Evolutionary conservation across 2,888 invertebrate genomes (phyloP), one percentile per base, ranked within the genome.

Genomic region (Phlogophora meticulosa): DNA sequence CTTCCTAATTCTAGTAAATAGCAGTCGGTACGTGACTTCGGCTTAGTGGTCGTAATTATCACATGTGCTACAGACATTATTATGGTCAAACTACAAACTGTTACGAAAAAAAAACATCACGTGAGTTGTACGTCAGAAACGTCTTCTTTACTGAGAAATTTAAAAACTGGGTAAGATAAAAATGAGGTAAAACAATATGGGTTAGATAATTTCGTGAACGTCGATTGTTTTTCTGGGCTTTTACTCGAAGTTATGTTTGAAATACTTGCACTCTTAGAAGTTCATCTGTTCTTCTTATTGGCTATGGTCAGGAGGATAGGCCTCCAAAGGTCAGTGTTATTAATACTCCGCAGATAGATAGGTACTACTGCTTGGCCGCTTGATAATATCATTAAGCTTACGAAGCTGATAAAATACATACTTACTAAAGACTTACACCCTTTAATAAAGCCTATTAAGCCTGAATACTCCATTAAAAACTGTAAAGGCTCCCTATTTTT

Each of bases 401-500:
- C 42, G 28, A 56, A 24, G n/a, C n/a, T 43, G 20, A 1, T 0
- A 7, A 28, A 43, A 49, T 24, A 22, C 34, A 32, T 15, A 22
- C 24, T 63, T 43, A 66, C 17, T 22, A 48, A 20, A 66, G 10
- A 52, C 17, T n/a, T 17, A 49, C 59, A 51, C 70, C 20, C 2
- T 70, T 24, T 45, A 70, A 28, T 51, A 49, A 15, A 28, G 34
- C 22, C 13, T 58, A 42, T 45, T 71, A 17, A 43, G 51, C 15
- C 22, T 52, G 22, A 40, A 74, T 56, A 59, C 43, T 58, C 45
- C 45, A 78, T 71, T 51, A 71, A 65, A 70, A 56, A n/a, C 42
- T 59, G 22, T 60, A 78, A 64, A 60, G 43, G 3, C 51, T 64
- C 51, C 57, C 69, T 64, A 73, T 76, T 78, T 73, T 78, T 73